Percentiles rank a stretch among this genome's conserved stretches.
These are phyloP conservation scores for Trichogramma pretiosum DNA, from an alignment of 1,140 invertebrate genomes.

Conservation along the genomic window DNA sequence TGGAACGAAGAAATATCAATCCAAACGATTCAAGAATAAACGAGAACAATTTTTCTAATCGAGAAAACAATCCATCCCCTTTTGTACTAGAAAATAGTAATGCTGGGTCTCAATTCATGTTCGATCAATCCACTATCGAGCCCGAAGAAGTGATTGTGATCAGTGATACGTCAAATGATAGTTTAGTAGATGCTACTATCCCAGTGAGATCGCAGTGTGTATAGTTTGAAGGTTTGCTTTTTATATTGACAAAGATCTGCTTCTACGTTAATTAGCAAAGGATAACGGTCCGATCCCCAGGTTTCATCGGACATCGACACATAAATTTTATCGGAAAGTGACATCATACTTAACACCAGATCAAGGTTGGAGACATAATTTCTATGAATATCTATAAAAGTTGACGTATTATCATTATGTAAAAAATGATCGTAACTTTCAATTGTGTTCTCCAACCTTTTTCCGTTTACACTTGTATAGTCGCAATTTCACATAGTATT, in stretches of 20 bases:
- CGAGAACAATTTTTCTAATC: no score
- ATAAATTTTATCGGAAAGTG: slow-evolving; percentile 21
- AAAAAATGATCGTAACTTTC: neutral
- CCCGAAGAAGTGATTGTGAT: no score
- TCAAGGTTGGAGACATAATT: no score
- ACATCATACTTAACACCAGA: slow-evolving; percentile 17
- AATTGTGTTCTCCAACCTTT: no score
- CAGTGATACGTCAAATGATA: no score
- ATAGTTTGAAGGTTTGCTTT: slow-evolving; percentile 8
- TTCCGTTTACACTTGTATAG: neutral
- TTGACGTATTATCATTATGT: neutral
- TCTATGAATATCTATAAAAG: neutral
- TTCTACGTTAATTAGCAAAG: slow-evolving; percentile 22
- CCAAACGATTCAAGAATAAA: no score
- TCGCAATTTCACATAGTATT: slow-evolving; percentile 5
- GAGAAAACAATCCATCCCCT: no score
- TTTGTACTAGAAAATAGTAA: no score
- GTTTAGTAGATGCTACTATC: no score
- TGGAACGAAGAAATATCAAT: no score
- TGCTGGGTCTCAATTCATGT: no score
- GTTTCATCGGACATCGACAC: slow-evolving; percentile 24
- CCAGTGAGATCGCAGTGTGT: slow-evolving; percentile 3
- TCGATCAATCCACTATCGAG: no score
- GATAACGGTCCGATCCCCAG: slow-evolving; percentile 30
- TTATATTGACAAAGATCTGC: slow-evolving; percentile 16